A percentile compares a stretch with the other conserved stretches of the same genome.
Evolutionary conservation across 37 sponge, comb jelly and placozoan genomes (phyloP).

Genomic region (Beroe forskalii): DNA sequence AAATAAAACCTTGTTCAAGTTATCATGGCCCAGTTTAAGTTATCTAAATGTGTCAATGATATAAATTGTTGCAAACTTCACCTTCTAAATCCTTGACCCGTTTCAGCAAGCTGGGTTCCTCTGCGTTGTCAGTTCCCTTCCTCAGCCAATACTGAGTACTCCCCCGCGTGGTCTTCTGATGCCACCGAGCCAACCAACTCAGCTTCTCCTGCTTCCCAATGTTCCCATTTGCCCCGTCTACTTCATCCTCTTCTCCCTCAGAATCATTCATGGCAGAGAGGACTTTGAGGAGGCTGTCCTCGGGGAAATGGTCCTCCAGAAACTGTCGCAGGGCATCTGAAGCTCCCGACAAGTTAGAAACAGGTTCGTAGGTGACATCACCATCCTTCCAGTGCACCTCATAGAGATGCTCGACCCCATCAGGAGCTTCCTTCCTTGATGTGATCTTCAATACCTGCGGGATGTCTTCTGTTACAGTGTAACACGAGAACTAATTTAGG

Average conservation of each 20-base stretch:
- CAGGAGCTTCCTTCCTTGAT: constrained; percentile 12
- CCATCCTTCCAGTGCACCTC: constrained; percentile 63
- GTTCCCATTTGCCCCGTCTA: not conserved
- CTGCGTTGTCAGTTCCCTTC: constrained; percentile 6
- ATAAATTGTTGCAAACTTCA: too few species aligned
- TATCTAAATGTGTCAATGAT: too few species aligned
- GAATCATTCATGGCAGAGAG: constrained; percentile 4
- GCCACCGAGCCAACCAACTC: constrained; percentile 51
- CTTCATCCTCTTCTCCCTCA: not conserved
- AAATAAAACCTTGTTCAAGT: too few species aligned
- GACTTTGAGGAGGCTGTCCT: constrained; percentile 21
- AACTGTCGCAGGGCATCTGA: constrained; percentile 40
- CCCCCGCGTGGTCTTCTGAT: constrained; percentile 47
- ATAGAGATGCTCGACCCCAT: constrained; percentile 37
- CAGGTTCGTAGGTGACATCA: constrained; percentile 18
- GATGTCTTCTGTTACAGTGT: too few species aligned
- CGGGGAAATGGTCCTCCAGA: not conserved
- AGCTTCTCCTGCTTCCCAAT: not conserved
- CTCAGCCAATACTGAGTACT: constrained; percentile 58
- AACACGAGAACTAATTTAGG: too few species aligned
- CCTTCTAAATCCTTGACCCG: not conserved
- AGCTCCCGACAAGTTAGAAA: constrained; percentile 32
- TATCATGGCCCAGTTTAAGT: too few species aligned
- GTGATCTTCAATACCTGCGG: constrained; percentile 59
- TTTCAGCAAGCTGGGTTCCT: not conserved